Evolutionary conservation across 2,797 vertebrate species (phyloP).

Genomic region (Mus spretus): DNA sequence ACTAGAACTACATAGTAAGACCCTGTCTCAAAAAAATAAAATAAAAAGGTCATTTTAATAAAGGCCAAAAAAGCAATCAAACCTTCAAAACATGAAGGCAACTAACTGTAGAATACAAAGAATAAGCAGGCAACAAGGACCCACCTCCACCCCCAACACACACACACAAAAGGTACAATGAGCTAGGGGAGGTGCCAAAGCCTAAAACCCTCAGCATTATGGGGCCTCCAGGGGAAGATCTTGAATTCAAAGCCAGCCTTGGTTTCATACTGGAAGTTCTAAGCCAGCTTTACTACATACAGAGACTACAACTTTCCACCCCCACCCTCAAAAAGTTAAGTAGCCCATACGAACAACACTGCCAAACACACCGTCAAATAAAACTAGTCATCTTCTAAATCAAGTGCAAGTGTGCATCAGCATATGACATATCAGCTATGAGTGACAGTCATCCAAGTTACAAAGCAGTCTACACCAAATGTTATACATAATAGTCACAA

Average conservation of each 20-base stretch:
- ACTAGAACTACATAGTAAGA: not conserved
- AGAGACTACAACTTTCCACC: no score
- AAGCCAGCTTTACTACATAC: not conserved
- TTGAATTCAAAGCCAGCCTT: not conserved
- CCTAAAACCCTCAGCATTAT: not conserved
- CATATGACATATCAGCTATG: not conserved
- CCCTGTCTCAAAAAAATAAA: not conserved
- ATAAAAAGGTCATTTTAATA: not conserved
- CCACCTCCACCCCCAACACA: no score
- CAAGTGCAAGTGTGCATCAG: not conserved
- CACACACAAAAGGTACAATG: not conserved
- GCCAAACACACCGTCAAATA: constrained; percentile 19
- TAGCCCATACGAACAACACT: not conserved
- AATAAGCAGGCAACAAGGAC: not conserved
- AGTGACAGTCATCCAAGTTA: not conserved
- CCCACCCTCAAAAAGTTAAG: not conserved
- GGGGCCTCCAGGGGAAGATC: not conserved
- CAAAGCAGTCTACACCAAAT: not conserved
- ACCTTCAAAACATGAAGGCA: constrained; percentile 14
- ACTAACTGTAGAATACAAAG: not conserved
- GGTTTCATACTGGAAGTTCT: not conserved
- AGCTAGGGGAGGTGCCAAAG: not conserved
- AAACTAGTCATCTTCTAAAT: constrained; percentile 42
- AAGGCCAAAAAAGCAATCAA: constrained; percentile 1
- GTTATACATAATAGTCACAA: not conserved